Evolutionary conservation across 2,113 vertebrate species (phyloP).

Genomic region (Zosterops borbonicus): DNA sequence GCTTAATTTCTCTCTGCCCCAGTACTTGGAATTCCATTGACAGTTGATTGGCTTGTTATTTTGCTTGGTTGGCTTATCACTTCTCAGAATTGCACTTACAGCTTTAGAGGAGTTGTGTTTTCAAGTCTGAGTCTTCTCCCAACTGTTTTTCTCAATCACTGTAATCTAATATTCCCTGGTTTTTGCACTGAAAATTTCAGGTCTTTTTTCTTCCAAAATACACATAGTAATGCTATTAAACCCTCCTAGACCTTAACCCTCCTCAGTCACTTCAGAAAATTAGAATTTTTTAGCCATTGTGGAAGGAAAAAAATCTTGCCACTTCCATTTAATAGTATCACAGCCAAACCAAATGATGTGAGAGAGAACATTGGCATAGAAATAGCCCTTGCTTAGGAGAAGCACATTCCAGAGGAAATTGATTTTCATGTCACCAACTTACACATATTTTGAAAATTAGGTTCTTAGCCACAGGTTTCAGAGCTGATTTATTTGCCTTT

Average conservation of each 20-base stretch:
- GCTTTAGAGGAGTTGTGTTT: neutral
- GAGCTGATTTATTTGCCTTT: conserved; percentile 51
- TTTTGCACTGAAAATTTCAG: neutral
- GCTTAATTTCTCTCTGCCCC: neutral
- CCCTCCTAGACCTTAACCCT: neutral
- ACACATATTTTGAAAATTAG: conserved; percentile 45
- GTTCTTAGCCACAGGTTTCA: conserved; percentile 23
- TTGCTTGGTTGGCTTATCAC: neutral
- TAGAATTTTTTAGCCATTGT: neutral
- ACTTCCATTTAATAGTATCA: conserved; percentile 27
- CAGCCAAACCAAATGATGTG: conserved; percentile 30
- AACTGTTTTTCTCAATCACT: neutral
- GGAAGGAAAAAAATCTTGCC: neutral
- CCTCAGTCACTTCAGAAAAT: neutral
- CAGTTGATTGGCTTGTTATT: neutral
- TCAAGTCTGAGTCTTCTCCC: neutral
- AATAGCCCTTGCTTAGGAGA: conserved; percentile 43
- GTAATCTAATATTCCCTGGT: neutral
- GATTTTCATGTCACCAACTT: conserved; percentile 57
- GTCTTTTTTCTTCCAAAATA: conserved; percentile 10
- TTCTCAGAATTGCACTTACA: neutral
- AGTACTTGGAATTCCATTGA: neutral
- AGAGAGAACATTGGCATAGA: conserved; percentile 27
- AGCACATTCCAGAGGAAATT: conserved; percentile 65
- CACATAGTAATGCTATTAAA: conserved; percentile 9